phyloP scores from a whole-genome alignment of 2,888 invertebrate genomes.

The Chelonus formosanus region DNA sequence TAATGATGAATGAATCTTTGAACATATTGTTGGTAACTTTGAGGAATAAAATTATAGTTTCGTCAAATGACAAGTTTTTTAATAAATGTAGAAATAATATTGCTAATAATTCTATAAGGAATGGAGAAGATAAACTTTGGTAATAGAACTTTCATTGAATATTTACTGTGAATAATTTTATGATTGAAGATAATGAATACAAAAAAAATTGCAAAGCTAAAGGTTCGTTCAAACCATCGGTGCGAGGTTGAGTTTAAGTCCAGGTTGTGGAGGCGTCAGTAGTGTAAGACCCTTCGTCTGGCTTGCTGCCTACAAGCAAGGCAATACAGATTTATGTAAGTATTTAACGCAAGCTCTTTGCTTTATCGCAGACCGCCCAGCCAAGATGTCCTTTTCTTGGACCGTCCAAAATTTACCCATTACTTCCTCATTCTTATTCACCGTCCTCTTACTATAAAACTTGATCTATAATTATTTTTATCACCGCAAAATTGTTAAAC shows the following conservation, averaged over 20 bases:
- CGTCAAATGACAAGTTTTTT: too few relatives aligned
- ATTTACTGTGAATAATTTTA: too few relatives aligned
- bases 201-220: too few relatives aligned
- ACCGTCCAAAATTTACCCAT: conserved; percentile 52
- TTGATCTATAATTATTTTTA: too few relatives aligned
- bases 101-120: too few relatives aligned
- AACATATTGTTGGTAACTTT: too few relatives aligned
- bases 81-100: too few relatives aligned
- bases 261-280: conserved; percentile 42
- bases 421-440: conserved; percentile 24
- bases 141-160: too few relatives aligned
- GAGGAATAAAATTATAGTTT: too few relatives aligned
- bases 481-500: neutral
- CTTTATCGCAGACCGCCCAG: conserved; percentile 64
- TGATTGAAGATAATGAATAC: neutral
- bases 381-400: conserved; percentile 50
- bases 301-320: conserved; percentile 43
- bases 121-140: too few relatives aligned
- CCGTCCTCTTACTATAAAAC: too few relatives aligned
- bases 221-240: conserved; percentile 4
- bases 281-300: conserved; percentile 53
- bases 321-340: conserved; percentile 67
- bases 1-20: too few relatives aligned
- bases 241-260: conserved; percentile 35
- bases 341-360: conserved; percentile 64